phyloP scores from a whole-genome alignment of 1,140 invertebrate genomes.

The Augochlora pura region DNA sequence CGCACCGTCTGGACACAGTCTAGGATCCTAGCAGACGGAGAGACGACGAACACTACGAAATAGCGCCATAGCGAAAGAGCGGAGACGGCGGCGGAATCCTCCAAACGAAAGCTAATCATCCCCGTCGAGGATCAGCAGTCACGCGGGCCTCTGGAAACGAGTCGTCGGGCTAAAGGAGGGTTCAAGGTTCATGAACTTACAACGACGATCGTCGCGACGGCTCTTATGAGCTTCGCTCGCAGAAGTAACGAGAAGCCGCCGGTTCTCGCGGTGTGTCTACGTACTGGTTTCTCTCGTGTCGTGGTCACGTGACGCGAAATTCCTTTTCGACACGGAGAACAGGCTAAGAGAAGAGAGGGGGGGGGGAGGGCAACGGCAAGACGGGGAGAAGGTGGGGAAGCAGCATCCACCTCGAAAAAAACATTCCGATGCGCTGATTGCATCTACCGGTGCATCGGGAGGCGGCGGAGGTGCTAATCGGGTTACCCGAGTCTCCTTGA shows the following conservation, averaged over 20 bases:
- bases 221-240: conserved; percentile 45
- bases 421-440: conserved; percentile 62
- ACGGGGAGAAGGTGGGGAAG: not conserved
- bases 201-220: conserved; percentile 68
- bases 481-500: conserved; percentile 34
- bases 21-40: too few relatives aligned
- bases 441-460: conserved; percentile 38
- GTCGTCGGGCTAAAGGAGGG: conserved; percentile 61
- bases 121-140: conserved; percentile 52
- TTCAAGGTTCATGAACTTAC: conserved; percentile 76
- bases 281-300: conserved; percentile 15
- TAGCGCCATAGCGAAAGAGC: too few relatives aligned
- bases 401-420: conserved; percentile 46
- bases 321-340: conserved; percentile 44
- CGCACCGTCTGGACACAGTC: too few relatives aligned
- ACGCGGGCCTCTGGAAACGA: conserved; percentile 67
- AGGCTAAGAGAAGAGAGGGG: not conserved
- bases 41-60: too few relatives aligned
- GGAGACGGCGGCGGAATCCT: not conserved
- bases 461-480: conserved; percentile 32
- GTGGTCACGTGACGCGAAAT: conserved; percentile 58
- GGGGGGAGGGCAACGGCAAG: too few relatives aligned
- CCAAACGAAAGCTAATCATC: conserved; percentile 53
- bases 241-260: conserved; percentile 35
- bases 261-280: conserved; percentile 10